Evolutionary conservation across 2,797 vertebrate genomes (phyloP), one percentile per base, ranked within the genome.

Genomic region (Pteronotus mesoamericanus): DNA sequence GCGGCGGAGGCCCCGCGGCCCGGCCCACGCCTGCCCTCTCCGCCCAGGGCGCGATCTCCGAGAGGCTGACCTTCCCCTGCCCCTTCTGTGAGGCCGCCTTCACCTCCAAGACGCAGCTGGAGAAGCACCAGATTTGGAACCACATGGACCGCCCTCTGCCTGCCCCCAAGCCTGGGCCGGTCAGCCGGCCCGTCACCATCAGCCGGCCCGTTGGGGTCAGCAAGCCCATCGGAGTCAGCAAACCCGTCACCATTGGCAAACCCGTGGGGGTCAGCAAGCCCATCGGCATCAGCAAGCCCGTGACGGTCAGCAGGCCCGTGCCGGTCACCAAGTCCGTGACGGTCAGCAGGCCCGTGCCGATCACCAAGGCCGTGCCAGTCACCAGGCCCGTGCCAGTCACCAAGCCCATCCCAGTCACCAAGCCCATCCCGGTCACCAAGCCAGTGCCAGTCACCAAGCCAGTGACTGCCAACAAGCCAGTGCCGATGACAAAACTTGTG

Each of bases 121-220:
- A 99, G 97, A 99, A 99, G 98, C 99, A 99, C 98, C 99, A 99
- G 86, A 98, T 99, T 88, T 99, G 99, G 99, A 99, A 99, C 98
- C 99, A 99, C 96, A 98, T 99, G 89, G 99, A 99, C 93, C 96
- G 97, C 26, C 98, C 98, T 11, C 74, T 98, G 88, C 98, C 98
- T 34, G 57, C 97, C 46, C 96, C 97, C 10, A 98, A 96, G 87
- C 92, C 97, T 61, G 96, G 95, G 24, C 94, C 97, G 0, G 91
- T 97, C 80, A 97, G 94, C 91, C 94, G 97, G 34, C 97, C 97
- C 0, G 95, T 98, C 32, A 51, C 87, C 86, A 94, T 97, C 91
- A 96, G 87, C 64, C 95, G 97, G 75, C 97, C 97, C 0, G 91
- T 97, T 12, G 96, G 97, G 59, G 97, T 98, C 93, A 98, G 96